Base-by-base conservation (phyloP, 2,888 invertebrate genomes). In the Nemotelus pantherinus region DNA sequence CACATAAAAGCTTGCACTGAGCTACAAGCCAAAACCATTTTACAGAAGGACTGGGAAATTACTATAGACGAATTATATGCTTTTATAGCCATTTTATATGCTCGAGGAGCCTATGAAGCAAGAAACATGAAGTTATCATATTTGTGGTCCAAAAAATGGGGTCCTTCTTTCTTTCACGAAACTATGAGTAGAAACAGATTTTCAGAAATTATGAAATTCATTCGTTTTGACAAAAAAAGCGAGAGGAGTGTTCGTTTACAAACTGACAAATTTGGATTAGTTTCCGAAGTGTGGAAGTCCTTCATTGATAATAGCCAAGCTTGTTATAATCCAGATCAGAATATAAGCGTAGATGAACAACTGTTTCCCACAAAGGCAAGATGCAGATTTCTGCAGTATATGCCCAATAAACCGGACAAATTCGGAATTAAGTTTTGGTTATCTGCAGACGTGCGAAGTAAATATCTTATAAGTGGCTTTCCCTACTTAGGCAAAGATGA, bases 351-450 rank as follows among this genome's bases (percentile, higher is more conserved):
- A 10, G 81, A 82, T 71, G 82, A 84, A 77, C 82, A 84, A 65
- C 76, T 83, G 9, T 83, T 83, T 79, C 81, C 81, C 44, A 78
- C 81, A 0, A 83, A 83, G 77, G 76, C 81, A 2, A 80, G 82
- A 47, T 83, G 82, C 74, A 79, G 72, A 76, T 78, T 82, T 79
- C 45, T 80, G 81, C 77, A 83, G 81, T 79, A 82, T 82, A 82
- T 81, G 80, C 57, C 80, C 50, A 82, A 82, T 76, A 83, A 83
- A 77, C 82, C 80, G 0, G 80, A 82, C 70, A 83, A 83, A 78
- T 83, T 79, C 55, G 79, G 79, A 6, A 77, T 79, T 25, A 71
- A 80, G 68, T 80, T 83, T 77, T 83, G 82, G 82, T 76, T 84
- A 10, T 81, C 82, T 65, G 80, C 79, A 44, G 82, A 83, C 76